These are phyloP conservation scores for Radopholus similis DNA, from an alignment of 1,140 invertebrate species.

Conservation along the genomic window DNA sequence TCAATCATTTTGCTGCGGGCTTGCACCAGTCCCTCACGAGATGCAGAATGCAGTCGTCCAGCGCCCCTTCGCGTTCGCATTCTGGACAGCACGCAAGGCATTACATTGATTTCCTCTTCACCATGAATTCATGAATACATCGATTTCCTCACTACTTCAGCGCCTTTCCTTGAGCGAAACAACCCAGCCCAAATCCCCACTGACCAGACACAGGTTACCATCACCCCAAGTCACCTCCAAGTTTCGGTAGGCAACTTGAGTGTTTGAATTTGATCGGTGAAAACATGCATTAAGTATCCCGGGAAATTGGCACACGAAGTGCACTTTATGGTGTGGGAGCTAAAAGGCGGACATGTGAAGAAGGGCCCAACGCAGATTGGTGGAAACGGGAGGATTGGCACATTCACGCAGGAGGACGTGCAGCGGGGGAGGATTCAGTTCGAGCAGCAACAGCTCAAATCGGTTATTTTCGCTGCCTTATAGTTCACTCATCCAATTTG, in stretches of 20 bases:
- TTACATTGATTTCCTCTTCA: background rate
- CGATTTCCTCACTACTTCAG: background rate
- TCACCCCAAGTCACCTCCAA: conserved; percentile 25
- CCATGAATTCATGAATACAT: background rate
- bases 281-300: conserved; percentile 26
- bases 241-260: background rate
- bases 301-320: conserved; percentile 41
- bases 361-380: background rate
- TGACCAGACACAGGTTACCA: background rate
- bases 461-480: background rate
- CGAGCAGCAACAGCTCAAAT: background rate
- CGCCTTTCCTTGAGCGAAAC: conserved; percentile 19
- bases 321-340: conserved; percentile 46
- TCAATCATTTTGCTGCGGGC: conserved; percentile 4
- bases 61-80: conserved; percentile 2
- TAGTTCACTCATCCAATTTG: conserved; percentile 9
- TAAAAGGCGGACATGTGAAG: conserved; percentile 36
- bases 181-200: background rate
- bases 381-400: conserved; percentile 20
- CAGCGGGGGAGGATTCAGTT: conserved; percentile 38
- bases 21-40: background rate
- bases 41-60: conserved; percentile 9
- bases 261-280: conserved; percentile 17
- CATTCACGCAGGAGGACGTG: conserved; percentile 52
- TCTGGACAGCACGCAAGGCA: background rate